phyloP scores from a whole-genome alignment of 1,140 invertebrate species.

The Pectinophora gossypiella region DNA sequence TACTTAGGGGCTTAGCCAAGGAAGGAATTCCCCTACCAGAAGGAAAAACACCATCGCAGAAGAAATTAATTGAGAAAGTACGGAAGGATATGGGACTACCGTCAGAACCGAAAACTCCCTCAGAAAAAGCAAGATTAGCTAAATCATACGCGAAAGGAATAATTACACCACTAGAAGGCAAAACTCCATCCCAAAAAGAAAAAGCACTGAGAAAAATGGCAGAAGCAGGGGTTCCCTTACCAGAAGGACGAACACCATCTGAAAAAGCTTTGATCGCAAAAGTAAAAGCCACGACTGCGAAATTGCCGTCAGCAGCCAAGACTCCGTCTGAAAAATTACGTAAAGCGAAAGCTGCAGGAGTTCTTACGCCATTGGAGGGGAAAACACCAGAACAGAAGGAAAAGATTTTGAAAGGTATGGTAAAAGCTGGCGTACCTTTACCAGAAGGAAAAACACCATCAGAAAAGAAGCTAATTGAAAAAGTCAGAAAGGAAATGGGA shows the following conservation, averaged over 20 bases:
- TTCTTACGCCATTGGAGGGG: constrained; percentile 11
- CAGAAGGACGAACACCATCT: constrained; percentile 23
- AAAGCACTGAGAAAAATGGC: constrained; percentile 21
- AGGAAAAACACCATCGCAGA: constrained; percentile 26
- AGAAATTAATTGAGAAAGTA: constrained; percentile 30
- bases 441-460: constrained; percentile 26
- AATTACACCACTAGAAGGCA: constrained; percentile 27
- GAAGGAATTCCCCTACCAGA: constrained; percentile 25
- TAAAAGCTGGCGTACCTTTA: constrained; percentile 18
- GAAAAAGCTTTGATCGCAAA: constrained; percentile 25
- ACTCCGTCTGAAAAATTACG: constrained; percentile 22
- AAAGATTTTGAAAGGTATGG: constrained; percentile 28
- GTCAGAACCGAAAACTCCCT: constrained; percentile 14
- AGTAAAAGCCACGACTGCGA: constrained; percentile 18
- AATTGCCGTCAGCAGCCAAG: background rate
- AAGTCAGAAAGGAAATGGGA: constrained; percentile 20
- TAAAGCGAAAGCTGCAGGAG: constrained; percentile 17
- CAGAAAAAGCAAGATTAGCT: constrained; percentile 21
- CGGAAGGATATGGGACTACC: constrained; percentile 27
- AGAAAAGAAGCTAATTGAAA: constrained; percentile 24
- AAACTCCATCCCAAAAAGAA: constrained; percentile 26
- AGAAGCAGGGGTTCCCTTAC: constrained; percentile 15
- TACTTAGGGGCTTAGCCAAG: constrained; percentile 18
- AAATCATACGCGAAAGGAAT: constrained; percentile 19
- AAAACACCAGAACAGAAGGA: constrained; percentile 26